Base-by-base conservation (phyloP, 2,888 invertebrate genomes). In the Glomeris marginata region DNA sequence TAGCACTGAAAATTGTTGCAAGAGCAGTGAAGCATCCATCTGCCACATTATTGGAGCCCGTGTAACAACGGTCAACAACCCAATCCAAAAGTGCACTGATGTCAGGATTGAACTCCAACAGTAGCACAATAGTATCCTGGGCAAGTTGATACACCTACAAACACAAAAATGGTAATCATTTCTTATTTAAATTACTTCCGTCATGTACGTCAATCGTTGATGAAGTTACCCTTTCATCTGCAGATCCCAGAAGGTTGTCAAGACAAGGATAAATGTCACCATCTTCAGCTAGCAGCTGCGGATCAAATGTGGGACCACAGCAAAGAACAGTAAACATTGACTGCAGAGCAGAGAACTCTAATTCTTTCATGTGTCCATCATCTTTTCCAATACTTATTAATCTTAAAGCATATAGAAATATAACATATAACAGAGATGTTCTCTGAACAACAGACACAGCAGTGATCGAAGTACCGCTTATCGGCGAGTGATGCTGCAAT, bases 31-130 rank as follows among this genome's bases (percentile, higher is more conserved):
- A 98, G 66, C 97, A 97, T 1, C 91, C 88, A 67, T 95, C 94
- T 1, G 95, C 92, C 37, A 95, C 88, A 56, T 84, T 78, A 2
- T 84, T 80, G 6, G 81, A 70, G 5, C 91, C 91, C 0, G 92
- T 97, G 68, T 91, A 99, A 68, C 98, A 98, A 51, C 91, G 80
- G 71, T 95, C 92, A 45, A 98, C 91, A 1, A 92, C 84, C 97
- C 97, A 98, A 69, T 98, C 98, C 41, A 98, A 72, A 47, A 98
- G 71, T 4, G 84, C 78, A 0, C 87, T 85, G 57, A 85, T 83
- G 65, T 92, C 92, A 0, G 91, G 85, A 70, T 94, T 99, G 62
- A 88, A 87, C 68, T 98, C 95, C 56, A 98, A 70, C 42, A 98
- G 72, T 42, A 94, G 72, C 2, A 95, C 86, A 22, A 95, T 84